Evolutionary conservation across 1,140 invertebrate genomes (phyloP).

Genomic region (Drosophila micromelanica): DNA sequence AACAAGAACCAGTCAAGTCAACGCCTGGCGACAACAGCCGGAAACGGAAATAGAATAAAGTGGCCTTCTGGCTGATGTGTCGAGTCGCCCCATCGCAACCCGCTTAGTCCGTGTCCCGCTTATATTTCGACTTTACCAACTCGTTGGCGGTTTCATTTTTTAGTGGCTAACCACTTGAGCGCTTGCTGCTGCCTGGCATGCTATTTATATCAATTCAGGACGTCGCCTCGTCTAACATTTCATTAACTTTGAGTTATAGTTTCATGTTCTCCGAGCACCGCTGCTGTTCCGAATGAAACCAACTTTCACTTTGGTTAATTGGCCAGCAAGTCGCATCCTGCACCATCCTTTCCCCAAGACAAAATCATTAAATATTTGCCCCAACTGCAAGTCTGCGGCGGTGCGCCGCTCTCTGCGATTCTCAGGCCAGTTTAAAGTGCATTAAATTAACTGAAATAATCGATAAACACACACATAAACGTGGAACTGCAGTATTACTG

Average conservation of each 20-base stretch:
- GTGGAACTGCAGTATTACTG: neutral
- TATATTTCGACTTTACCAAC: conserved; percentile 16
- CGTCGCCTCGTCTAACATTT: conserved; percentile 59
- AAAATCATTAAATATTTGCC: neutral
- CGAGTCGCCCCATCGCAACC: conserved; percentile 11
- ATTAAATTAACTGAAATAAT: conserved; percentile 11
- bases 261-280: conserved; percentile 31
- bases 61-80: conserved; percentile 74
- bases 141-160: conserved; percentile 34
- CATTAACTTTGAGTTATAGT: conserved; percentile 63
- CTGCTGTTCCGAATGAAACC: conserved; percentile 1
- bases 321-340: conserved; percentile 13
- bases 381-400: neutral
- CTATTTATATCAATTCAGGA: conserved; percentile 69
- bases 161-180: conserved; percentile 42
- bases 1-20: conserved; percentile 23
- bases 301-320: conserved; percentile 67
- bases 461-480: neutral
- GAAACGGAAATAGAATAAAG: conserved; percentile 82
- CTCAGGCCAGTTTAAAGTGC: neutral
- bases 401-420: neutral
- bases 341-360: neutral
- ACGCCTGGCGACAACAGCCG: conserved; percentile 70
- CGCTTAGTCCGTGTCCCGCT: neutral
- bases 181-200: conserved; percentile 16